Conservation (phyloP, 2,113 vertebrate species). For the Sarotherodon lohbergeri region DNA sequence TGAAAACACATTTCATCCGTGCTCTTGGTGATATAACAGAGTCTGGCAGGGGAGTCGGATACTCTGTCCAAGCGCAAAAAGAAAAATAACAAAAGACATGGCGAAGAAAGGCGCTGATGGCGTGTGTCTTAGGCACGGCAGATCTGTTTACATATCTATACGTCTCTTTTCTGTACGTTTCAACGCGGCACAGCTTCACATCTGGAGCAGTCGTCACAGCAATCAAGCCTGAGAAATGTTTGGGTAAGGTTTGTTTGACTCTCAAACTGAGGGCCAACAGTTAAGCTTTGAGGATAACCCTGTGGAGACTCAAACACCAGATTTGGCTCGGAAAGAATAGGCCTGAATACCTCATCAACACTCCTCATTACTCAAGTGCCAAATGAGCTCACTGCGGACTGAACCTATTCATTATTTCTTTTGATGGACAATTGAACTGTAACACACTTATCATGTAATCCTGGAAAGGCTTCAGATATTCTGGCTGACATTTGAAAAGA, state of each 20-base stretch:
- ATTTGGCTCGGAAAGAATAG: constrained; percentile 40
- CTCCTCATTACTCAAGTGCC: constrained; percentile 67
- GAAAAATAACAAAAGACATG: constrained; percentile 46
- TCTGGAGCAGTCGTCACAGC: constrained; percentile 49
- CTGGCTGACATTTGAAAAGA: constrained; percentile 30
- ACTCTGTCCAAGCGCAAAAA: constrained; percentile 46
- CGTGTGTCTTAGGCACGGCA: neutral
- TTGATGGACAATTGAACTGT: constrained; percentile 61
- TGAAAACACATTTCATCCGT: constrained; percentile 66
- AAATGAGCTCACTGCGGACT: constrained; percentile 60
- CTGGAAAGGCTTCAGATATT: constrained; percentile 10
- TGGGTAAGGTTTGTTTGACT: constrained; percentile 48
- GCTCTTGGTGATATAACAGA: constrained; percentile 49
- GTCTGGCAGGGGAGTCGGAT: constrained; percentile 48
- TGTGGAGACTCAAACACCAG: constrained; percentile 45
- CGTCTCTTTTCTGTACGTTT: neutral
- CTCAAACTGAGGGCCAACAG: constrained; percentile 37
- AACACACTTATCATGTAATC: constrained; percentile 54
- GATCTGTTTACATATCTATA: constrained; percentile 23
- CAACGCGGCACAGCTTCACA: constrained; percentile 33
- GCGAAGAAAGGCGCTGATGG: constrained; percentile 24
- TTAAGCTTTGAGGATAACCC: constrained; percentile 45
- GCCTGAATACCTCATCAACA: constrained; percentile 64
- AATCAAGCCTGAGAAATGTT: constrained; percentile 51
- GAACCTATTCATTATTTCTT: constrained; percentile 62